Evolutionary conservation across 2,888 invertebrate genomes (phyloP), one percentile per base, ranked within the genome.

Genomic region (Cremastinae sp.): DNA sequence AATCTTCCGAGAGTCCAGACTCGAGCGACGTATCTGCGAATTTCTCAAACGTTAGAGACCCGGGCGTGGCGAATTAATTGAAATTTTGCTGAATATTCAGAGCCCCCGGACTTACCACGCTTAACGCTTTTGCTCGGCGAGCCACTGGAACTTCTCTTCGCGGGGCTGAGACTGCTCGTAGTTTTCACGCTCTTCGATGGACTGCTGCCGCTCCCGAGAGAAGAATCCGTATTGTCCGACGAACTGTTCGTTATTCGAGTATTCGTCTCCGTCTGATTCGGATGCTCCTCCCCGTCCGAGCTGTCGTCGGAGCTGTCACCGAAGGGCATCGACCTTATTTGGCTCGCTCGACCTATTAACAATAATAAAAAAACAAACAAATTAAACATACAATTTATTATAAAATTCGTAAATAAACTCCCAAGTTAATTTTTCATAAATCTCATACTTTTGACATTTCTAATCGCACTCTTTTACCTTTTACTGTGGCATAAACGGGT

Each of bases 281-380:
- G 90, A 72, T 89, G 89, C 79, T 94, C 96, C 89, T 97, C 97
- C 28, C 97, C 97, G 86, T 98, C 98, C 8, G 97, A 97, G 0
- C 97, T 97, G 87, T 98, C 98, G 86, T 97, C 97, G 0, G 97
- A 96, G 2, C 97, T 97, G 84, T 98, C 98, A 1, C 97, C 98
- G 88, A 98, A 98, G 7, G 98, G 98, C 93, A 97, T 96, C 51
- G 97, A 97, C 82, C 98, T 93, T 83, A 98, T 98, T 91, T 98
- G 98, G 90, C 97, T 97, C 80, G 98, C 98, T 84, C 97, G 94
- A 73, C 86, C 86, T 89, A 45, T 12, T 18, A 8, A 47, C 14
- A 47, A 47, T 1, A 18, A 47, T 1, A 47, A 16, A 18, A 16
- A 4, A 28, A 28, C 2, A 28, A 28, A 28, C 5, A 28, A 3